Base-by-base conservation (phyloP, 1,140 invertebrate species). In the Tetramorium parvispinum region DNA sequence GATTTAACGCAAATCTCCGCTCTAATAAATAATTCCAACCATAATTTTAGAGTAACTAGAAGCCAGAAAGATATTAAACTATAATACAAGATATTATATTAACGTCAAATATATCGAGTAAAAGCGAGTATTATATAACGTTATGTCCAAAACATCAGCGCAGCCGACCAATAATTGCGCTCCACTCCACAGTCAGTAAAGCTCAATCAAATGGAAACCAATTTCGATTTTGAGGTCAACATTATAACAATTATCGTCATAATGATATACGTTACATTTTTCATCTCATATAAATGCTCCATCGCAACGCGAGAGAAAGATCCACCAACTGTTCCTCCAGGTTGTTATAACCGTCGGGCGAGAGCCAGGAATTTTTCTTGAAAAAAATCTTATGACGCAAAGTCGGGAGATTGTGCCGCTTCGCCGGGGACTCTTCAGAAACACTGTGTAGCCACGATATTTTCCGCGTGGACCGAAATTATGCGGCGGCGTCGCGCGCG, bases 371-470 rank as follows among this genome's bases (percentile, higher is more conserved):
- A 85, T 89, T 89, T 89, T 87, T 81, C 85, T 53, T 21, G 16
- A 57, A 53, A 73, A 83, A 77, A 89, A 88, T 66, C 83, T 87
- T 66, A 77, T 43, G 86, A 79, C 65, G 73, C 79, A 88, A 76
- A 89, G 76, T 61, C 55, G 27, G 55, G 46, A 63, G 77, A 79
- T 66, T 55, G 59, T 43, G 51, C 16, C 70, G 40, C 37, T 57
- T 32, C 24, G 76, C 53, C 37, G 43, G 51, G 40, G 40, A 16
- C 59, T 81, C 51, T 18, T 53, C 49, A 46, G 75, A 73, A 83
- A 83, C 82, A 71, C 61, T 63, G 57, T 85, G 88, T 89, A 89
- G 85, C 75, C 71, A n/a, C 65, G 82, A 89, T 89, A 89, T 91
- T 91, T 91, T 85, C 65, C 86, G 46, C 24, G 27, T 32, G 51